Evolutionary conservation across 2,888 invertebrate species (phyloP), one percentile per base, ranked within the genome.

Genomic region (Tipula vernalis): DNA sequence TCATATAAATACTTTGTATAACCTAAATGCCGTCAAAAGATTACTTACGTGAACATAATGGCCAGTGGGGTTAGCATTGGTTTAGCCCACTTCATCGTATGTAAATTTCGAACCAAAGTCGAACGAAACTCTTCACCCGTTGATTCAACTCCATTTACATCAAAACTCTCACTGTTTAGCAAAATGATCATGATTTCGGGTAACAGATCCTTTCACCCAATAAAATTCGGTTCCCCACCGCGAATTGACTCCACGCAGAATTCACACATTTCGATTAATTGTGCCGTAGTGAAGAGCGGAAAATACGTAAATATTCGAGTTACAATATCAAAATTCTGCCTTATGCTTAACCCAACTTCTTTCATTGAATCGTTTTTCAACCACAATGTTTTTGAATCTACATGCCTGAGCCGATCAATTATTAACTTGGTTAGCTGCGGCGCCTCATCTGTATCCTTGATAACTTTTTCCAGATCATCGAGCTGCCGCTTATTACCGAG

Each of bases 191-290:
- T 92, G 42, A 95, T 88, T 87, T 93, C 93, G 6, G 95, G 95
- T 47, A 95, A 88, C 57, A 95, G 89, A 88, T 95, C 94, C 89
- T 94, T 94, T 95, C 95, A 95, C 86, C 94, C 92, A 88, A 92
- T 92, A 89, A 92, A 92, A 87, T 92, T 92, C 18, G 92, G 91
- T 88, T 92, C 92, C 47, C 93, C 93, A 28, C 90, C 90, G 88
- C 92, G 92, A 87, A 95, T 92, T 85, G 92, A 92, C 71, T 93
- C 92, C 1, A 93, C 89, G 89, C 94, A 94, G 88, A 92, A 92
- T 88, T 93, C 93, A 18, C 93, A 92, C 3, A 95, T 90, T 88
- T 93, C 92, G 3, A 93, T 90, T 0, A 95, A 89, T 88, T 94
- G 92, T n/a, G 91, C 89, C 8, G 92, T 90, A 3, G 92, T 90